phyloP scores from a whole-genome alignment of 2,113 vertebrate genomes.

The Stomatorhinus ivindoensis region DNA sequence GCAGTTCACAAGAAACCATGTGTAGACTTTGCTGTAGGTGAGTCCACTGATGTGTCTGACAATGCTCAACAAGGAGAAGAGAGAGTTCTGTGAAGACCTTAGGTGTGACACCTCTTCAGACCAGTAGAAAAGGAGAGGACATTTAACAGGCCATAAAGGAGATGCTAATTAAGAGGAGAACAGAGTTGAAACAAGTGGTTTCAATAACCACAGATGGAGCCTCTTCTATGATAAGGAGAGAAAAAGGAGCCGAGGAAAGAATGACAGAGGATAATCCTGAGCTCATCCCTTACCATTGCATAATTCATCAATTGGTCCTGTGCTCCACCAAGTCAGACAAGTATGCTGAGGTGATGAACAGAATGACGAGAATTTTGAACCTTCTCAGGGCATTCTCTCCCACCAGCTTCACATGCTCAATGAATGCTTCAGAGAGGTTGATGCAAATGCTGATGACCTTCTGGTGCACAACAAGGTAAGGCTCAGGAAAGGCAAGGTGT shows the following conservation, averaged over 20 bases:
- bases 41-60: neutral
- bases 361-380: conserved; percentile 16
- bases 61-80: conserved; percentile 12
- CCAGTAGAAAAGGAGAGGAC: conserved; percentile 26
- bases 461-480: conserved; percentile 20
- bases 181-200: conserved; percentile 19
- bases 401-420: conserved; percentile 20
- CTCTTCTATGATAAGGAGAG: conserved; percentile 7
- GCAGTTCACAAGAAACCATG: neutral
- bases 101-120: conserved; percentile 20
- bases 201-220: conserved; percentile 21
- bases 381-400: conserved; percentile 25
- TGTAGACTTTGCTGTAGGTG: neutral
- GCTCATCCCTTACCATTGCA: neutral
- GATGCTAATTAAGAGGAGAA: conserved; percentile 22
- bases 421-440: conserved; percentile 20
- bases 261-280: conserved; percentile 9
- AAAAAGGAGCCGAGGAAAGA: neutral
- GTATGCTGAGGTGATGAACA: conserved; percentile 19
- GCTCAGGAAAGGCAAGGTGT: conserved; percentile 9
- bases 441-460: conserved; percentile 21
- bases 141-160: conserved; percentile 26
- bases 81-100: conserved; percentile 32
- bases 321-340: conserved; percentile 10
- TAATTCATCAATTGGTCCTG: conserved; percentile 6